phyloP scores from a whole-genome alignment of 2,888 invertebrate genomes.

The Drosophila anceps region DNA sequence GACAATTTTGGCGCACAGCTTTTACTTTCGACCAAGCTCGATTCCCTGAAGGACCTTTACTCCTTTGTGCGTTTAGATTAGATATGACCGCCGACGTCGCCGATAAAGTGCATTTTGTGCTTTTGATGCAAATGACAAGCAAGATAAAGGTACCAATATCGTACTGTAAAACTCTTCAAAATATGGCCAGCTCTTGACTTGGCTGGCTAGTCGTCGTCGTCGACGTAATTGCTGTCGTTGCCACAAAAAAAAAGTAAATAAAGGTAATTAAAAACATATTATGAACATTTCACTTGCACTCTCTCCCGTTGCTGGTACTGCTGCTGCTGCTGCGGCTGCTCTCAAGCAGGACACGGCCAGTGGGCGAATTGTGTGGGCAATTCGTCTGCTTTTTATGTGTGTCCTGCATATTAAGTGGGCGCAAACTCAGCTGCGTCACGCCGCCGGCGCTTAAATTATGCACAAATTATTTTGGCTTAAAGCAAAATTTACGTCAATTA shows the following conservation, averaged over 20 bases:
- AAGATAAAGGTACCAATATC: slow-evolving; percentile 3
- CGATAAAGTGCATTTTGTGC: slow-evolving; percentile 81
- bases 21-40: slow-evolving; percentile 12
- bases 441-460: slow-evolving; percentile 50
- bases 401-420: slow-evolving; percentile 58
- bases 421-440: slow-evolving; percentile 16
- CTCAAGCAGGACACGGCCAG: slow-evolving; percentile 10
- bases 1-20: slow-evolving; percentile 11
- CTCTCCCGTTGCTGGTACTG: not conserved
- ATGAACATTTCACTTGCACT: slow-evolving; percentile 48
- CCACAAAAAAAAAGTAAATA: slow-evolving; percentile 9
- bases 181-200: slow-evolving; percentile 23
- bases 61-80: slow-evolving; percentile 31
- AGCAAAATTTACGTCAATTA: slow-evolving; percentile 66
- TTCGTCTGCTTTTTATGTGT: slow-evolving; percentile 31
- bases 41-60: slow-evolving; percentile 20
- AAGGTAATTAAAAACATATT: slow-evolving; percentile 73
- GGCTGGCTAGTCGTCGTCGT: slow-evolving; percentile 19
- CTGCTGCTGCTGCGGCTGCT: not conserved
- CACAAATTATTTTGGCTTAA: slow-evolving; percentile 67
- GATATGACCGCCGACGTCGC: slow-evolving; percentile 31
- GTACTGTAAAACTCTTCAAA: slow-evolving; percentile 13
- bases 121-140: slow-evolving; percentile 68
- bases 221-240: slow-evolving; percentile 8
- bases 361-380: slow-evolving; percentile 20